Evolutionary conservation across 1,140 invertebrate genomes (phyloP), one percentile per base, ranked within the genome.

Genomic region (Drosophila tani): DNA sequence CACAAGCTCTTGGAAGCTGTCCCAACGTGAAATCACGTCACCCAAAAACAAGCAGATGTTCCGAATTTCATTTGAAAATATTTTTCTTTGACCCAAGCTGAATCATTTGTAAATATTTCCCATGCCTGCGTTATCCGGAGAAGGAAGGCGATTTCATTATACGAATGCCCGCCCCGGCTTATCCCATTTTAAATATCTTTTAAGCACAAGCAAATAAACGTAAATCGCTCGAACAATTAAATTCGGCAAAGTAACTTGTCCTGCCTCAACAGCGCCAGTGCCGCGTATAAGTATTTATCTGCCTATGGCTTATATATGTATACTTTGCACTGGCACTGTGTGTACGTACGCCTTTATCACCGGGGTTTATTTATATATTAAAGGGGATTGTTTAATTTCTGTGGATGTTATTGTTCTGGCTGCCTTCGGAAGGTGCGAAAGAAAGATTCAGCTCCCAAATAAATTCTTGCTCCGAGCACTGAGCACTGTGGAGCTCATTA

Each of bases 361-460:
- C 75, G 53, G 27, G 55, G 46, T 69, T 80, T 80, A 88, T 82
- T 82, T 87, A 75, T 79, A 76, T 79, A 74, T 85, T 74, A 71
- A 53, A 41, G 71, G 59, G 53, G 68, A 76, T 87, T 86, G 77
- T 84, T 83, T 60, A 78, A 82, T 81, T 68, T 67, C 43, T 62
- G 53, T 60, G 67, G 15, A 50, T 59, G 68, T 59, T 73, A 58
- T 71, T 70, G 65, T 69, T 73, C 46, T 68, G 50, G 32, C 55
- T 35, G 77, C 55, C 66, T 62, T 67, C 47, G 66, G 17, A 53
- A 88, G 85, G 86, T 88, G 85, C 50, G 85, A 88, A 85, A 64
- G 75, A 81, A 77, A 64, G 65, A 84, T 75, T 43, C 67, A 57
- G 57, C 58, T 56, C 84, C 76, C 71, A 77, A 80, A 82, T 76